phyloP scores from a whole-genome alignment of 1,140 invertebrate genomes.

The Nixonia krombeini region DNA sequence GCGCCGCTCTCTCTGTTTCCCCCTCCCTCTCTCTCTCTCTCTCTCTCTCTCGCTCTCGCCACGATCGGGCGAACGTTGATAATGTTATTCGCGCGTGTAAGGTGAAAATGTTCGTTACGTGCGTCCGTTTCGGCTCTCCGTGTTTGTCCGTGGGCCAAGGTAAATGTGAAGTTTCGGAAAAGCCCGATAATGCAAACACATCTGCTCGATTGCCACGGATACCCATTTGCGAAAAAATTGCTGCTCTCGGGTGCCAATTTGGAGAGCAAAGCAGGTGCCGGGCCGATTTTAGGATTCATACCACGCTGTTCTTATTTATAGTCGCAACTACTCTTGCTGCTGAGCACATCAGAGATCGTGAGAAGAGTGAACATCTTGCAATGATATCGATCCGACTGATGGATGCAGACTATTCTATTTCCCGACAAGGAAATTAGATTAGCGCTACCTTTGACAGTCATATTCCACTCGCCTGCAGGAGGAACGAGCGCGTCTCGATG shows the following conservation, averaged over 20 bases:
- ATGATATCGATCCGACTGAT: conserved; percentile 33
- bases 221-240: conserved; percentile 32
- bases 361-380: conserved; percentile 23
- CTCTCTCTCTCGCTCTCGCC: too few relatives aligned
- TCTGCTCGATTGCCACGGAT: conserved; percentile 19
- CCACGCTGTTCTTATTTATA: conserved; percentile 47
- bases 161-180: too few relatives aligned
- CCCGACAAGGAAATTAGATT: conserved; percentile 22
- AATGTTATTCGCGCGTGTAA: too few relatives aligned
- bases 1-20: too few relatives aligned
- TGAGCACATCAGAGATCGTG: conserved; percentile 12
- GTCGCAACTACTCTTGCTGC: conserved; percentile 31
- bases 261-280: conserved; percentile 22
- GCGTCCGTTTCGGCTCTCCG: too few relatives aligned
- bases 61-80: too few relatives aligned
- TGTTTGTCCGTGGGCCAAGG: too few relatives aligned
- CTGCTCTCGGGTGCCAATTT: conserved; percentile 17
- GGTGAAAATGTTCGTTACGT: too few relatives aligned
- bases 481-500: too few relatives aligned
- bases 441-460: conserved; percentile 11
- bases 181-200: background rate
- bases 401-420: conserved; percentile 11
- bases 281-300: conserved; percentile 27
- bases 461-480: conserved; percentile 1
- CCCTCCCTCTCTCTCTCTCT: too few relatives aligned